A percentile compares a stretch with the other conserved stretches of the same genome.
Evolutionary conservation across 2,113 vertebrate species (phyloP).

Genomic region (Dicentrarchus labrax): DNA sequence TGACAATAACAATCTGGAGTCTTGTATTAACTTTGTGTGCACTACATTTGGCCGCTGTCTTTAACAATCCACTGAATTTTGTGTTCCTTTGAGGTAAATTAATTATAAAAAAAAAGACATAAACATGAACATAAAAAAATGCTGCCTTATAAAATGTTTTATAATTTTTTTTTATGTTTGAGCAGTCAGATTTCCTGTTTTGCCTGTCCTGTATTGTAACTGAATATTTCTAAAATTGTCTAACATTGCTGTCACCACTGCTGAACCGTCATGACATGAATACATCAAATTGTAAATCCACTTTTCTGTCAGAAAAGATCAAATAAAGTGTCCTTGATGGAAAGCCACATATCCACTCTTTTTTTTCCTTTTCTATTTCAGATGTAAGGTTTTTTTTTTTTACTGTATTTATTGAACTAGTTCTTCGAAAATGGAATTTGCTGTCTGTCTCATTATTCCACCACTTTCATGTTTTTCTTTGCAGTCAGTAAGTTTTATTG

Average conservation of each 20-base stretch:
- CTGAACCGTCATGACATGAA: neutral
- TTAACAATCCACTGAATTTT: neutral
- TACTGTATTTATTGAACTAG: neutral
- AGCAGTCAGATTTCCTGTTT: neutral
- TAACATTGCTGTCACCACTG: neutral
- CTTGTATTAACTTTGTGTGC: slow-evolving; percentile 25
- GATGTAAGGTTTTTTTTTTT: too few relatives aligned
- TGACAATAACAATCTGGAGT: neutral
- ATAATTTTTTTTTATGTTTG: neutral
- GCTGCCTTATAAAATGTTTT: neutral
- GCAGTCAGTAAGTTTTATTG: neutral
- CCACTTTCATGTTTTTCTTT: neutral
- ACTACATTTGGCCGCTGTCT: neutral
- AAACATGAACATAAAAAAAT: neutral
- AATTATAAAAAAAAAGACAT: neutral
- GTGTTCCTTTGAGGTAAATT: neutral
- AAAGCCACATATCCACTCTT: neutral
- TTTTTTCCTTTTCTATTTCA: too few relatives aligned
- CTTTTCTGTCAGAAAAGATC: neutral
- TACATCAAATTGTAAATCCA: neutral
- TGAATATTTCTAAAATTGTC: slow-evolving; percentile 24
- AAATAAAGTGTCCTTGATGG: slow-evolving; percentile 41
- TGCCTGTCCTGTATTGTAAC: neutral
- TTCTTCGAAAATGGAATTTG: neutral
- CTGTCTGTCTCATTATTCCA: neutral